Base-by-base conservation (phyloP, 2,113 vertebrate species). In the Hippocampus zosterae region DNA sequence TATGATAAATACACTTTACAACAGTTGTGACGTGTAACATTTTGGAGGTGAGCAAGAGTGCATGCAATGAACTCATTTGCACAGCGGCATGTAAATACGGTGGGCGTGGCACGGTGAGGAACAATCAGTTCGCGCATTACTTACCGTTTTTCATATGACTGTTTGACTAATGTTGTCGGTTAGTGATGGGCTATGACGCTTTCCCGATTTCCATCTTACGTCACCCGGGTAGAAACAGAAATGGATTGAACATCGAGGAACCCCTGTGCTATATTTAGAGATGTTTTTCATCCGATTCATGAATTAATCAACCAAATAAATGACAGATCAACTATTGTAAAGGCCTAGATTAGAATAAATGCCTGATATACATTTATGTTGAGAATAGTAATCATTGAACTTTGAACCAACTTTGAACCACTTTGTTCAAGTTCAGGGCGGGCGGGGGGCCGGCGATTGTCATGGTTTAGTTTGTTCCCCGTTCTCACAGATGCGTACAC, bases 401-500 rank as follows among this genome's bases (percentile, higher is more conserved):
- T 55, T 55, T 55, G n/a, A 55, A 55, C n/a, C 21, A 23, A 10
- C 52, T 55, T 10, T 55, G 21, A 55, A 55, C 52, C 52, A 55
- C n/a, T 21, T 55, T 21, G 19, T 11, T 55, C 5, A 21, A 21
- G 16, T 23, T 56, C 10, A 25, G n/a, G 53, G 53, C 23, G 25
- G 25, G n/a, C n/a, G n/a, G 52, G 33, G 0, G 21, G n/a, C 11
- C 10, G n/a, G 55, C 23, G 2, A 27, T 57, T 27, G 55, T 27
- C 23, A 57, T 16, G 25, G 25, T 15, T 25, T 27, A 25, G 23
- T 11, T 18, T 19, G 40, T 23, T 64, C 40, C 62, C n/a, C 2
- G 41, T 44, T 33, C 57, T 50, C 61, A 19, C 80, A 99, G 97
- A 99, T 88, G 97, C 97, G 3, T 99, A 98, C 83, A 99, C 97